Base-by-base conservation (phyloP, 2,888 invertebrate species). In the Lasioglossum leucozonium region DNA sequence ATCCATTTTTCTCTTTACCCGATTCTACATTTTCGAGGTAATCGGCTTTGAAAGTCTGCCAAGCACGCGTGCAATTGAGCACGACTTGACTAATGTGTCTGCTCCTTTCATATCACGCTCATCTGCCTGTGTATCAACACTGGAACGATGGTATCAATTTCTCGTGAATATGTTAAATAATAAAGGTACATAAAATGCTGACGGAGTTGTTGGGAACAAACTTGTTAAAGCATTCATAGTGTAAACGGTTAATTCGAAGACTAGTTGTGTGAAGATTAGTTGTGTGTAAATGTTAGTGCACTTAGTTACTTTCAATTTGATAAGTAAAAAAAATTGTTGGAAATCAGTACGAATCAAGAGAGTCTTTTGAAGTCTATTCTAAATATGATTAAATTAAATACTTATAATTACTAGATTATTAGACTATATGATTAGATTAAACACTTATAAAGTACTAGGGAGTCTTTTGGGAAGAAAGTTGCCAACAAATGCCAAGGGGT, bases 41-140 rank as follows among this genome's bases (percentile, higher is more conserved):
- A 30, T 72, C 26, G 26, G 51, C 67, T 82, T 72, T 62, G 69
- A 65, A 82, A 82, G 67, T 42, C 44, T 79, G 67, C 67, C 72
- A 47, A 51, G 34, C 67, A 44, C 16, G 26, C 42, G 67, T 37
- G 42, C 51, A 80, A 82, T 82, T 30, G 58, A 58, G 58, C 58
- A 58, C 26, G 58, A 37, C 37, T 55, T 73, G 37, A 73, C 40
- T 30, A 73, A 73, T 34, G 37, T 34, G 22, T 34, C 72, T 58
- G 72, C 13, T n/a, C n/a, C 37, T 37, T 69, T 40, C 26, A 30
- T 26, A 4, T 58, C 26, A 26, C 4, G 13, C 13, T 58, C 58
- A 58, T 58, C 16, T 26, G 58, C 58, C 58, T 58, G 58, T 58
- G 58, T 58, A 26, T 58, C 58, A 58, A 58, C 26, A 26, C 58